Base-by-base conservation (phyloP, 2,113 vertebrate genomes). In the Zeus faber region DNA sequence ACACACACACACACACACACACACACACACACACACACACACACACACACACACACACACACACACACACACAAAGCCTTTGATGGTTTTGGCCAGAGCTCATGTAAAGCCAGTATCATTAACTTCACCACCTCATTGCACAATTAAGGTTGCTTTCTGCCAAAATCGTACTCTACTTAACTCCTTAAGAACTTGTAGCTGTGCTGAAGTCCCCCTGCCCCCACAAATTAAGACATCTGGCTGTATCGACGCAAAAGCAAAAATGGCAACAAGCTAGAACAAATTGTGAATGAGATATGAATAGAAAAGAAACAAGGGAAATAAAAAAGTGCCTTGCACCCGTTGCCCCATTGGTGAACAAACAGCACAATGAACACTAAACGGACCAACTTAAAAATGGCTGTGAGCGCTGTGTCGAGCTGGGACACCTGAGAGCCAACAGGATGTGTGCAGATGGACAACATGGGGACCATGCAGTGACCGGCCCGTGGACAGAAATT, bases 391-490 rank as follows among this genome's bases (percentile, higher is more conserved):
- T 29, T 6, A n/a, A 43, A 17, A 41, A 41, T 41, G 2, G 8
- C 49, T 50, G 11, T 60, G 49, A 59, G 65, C 69, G 58, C 51
- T 16, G 57, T 65, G 65, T 74, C 60, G 70, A n/a, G n/a, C n/a
- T n/a, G n/a, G n/a, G n/a, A n/a, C n/a, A n/a, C n/a, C n/a, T n/a
- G n/a, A n/a, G n/a, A n/a, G n/a, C n/a, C 45, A 62, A 61, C 29
- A 47, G 71, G 65, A 63, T 73, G 78, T 22, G 49, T 76, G 67
- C 13, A 7, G 64, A 56, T 57, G 65, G 67, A 77, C 67, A 51
- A 75, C 65, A 77, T 61, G 58, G 49, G 73, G 85, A 88, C 84
- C 91, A 92, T 92, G 91, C 92, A 91, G 76, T 76, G 82, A 89
- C 67, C 70, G 80, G 79, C 84, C 84, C 75, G 72, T 79, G 85